Conservation (phyloP, 2,888 invertebrate genomes). For the Andrena dorsata region DNA sequence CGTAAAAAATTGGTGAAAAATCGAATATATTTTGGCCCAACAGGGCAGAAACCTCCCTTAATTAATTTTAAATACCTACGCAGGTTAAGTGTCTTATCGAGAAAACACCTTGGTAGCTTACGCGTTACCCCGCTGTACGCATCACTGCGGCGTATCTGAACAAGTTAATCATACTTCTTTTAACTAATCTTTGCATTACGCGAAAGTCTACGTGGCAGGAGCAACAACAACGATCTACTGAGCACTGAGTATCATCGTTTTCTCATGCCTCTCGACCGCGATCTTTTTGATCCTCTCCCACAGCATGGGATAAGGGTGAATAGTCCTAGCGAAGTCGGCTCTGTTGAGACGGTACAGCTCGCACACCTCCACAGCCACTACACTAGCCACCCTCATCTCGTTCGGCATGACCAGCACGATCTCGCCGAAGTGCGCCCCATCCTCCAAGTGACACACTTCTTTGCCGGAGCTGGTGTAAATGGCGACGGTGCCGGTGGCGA, state of each 20-base stretch:
- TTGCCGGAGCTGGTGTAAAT: slow-evolving; percentile 85
- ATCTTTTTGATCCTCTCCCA: slow-evolving; percentile 84
- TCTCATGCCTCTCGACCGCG: slow-evolving; percentile 82
- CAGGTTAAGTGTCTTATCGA: too few species aligned
- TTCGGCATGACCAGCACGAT: slow-evolving; percentile 83
- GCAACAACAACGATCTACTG: slow-evolving; percentile 39
- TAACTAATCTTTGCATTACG: too few species aligned
- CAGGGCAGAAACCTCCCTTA: too few species aligned
- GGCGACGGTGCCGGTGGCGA: slow-evolving; percentile 87
- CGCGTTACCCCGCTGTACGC: too few species aligned
- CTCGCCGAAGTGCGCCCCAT: slow-evolving; percentile 85
- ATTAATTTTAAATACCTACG: too few species aligned
- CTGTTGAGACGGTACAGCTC: slow-evolving; percentile 83
- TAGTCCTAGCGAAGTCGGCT: slow-evolving; percentile 81
- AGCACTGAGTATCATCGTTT: slow-evolving; percentile 78
- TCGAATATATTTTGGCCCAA: too few species aligned
- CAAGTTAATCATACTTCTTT: too few species aligned
- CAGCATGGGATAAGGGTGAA: slow-evolving; percentile 82
- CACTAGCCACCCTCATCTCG: slow-evolving; percentile 82
- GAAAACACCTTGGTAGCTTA: too few species aligned
- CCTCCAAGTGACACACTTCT: slow-evolving; percentile 83
- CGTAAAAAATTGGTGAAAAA: too few species aligned
- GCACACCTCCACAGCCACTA: slow-evolving; percentile 84
- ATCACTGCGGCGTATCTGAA: too few species aligned
- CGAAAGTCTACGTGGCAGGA: too few species aligned